Conservation (phyloP, 2,113 vertebrate species). For the Oreochromis tanganicae region DNA sequence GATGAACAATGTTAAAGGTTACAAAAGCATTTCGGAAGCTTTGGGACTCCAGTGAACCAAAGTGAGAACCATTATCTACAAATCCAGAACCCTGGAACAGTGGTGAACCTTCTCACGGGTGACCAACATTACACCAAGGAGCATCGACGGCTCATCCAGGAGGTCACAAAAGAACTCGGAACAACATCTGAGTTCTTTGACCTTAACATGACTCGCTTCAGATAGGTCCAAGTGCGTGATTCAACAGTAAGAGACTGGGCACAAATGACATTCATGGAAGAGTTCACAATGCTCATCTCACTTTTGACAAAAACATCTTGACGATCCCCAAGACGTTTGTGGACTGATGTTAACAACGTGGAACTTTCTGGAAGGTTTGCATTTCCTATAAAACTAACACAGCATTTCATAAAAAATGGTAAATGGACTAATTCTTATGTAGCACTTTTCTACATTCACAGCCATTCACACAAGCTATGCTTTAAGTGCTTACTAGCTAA, state of each 20-base stretch:
- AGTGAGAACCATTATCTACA: not conserved
- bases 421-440: too few species aligned
- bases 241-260: not conserved
- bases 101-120: not conserved
- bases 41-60: not conserved
- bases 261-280: not conserved
- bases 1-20: not conserved
- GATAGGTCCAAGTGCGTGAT: not conserved
- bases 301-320: not conserved
- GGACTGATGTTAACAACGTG: too few species aligned
- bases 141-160: accelerated
- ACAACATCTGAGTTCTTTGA: not conserved
- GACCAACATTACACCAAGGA: accelerated
- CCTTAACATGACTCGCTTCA: not conserved
- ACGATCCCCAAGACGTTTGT: not conserved
- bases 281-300: not conserved
- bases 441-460: too few species aligned
- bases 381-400: too few species aligned
- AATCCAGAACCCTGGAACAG: not conserved
- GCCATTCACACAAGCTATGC: too few species aligned
- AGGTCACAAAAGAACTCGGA: not conserved
- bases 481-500: not conserved
- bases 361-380: too few species aligned
- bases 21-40: not conserved
- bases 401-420: too few species aligned